Base-by-base conservation (phyloP, 2,113 vertebrate genomes). In the Pica pica region DNA sequence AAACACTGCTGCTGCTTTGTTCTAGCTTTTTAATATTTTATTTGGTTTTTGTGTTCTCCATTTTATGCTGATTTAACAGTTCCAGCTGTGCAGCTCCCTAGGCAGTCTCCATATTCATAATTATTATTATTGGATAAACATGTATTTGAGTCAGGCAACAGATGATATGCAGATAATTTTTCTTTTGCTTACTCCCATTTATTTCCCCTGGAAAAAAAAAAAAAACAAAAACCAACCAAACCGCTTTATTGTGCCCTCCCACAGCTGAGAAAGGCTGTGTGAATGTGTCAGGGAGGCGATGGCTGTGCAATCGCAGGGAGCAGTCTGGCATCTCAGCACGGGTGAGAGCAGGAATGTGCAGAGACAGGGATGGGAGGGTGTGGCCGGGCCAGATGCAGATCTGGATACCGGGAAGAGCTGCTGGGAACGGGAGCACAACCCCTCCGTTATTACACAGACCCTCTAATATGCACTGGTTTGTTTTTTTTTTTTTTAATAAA, bases 51-150 rank as follows among this genome's bases (percentile, higher is more conserved):
- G 69, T 42, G 63, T 82, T 86, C 89, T 94, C 89, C 80, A 42
- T 92, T 93, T 93, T 85, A 73, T 61, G 88, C 88, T 50, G 83
- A 87, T 85, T 87, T 85, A 82, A 89, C 68, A 94, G 75, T 81
- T 82, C 60, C 77, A 92, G 76, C 78, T 74, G 91, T 82, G 81
- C 83, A 47, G 75, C 73, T 91, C 91, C 83, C 70, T 55, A 89
- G 87, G 87, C 93, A 68, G 63, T 17, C 75, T 59, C 59, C 10
- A 16, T 55, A 63, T 91, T 86, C 75, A 35, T 94, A 83, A 94
- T 92, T 78, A 82, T 65, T 93, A 87, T 85, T 94, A 95, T 91
- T 85, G 91, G 89, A 92, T 92, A 94, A 95, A 82, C 93, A 95
- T 13, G n/a, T 20, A 77, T 87, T 79, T 24, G 64, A 95, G 83